Evolutionary conservation across 2,797 vertebrate genomes (phyloP), one percentile per base, ranked within the genome.

Genomic region (Gambelia wislizenii): DNA sequence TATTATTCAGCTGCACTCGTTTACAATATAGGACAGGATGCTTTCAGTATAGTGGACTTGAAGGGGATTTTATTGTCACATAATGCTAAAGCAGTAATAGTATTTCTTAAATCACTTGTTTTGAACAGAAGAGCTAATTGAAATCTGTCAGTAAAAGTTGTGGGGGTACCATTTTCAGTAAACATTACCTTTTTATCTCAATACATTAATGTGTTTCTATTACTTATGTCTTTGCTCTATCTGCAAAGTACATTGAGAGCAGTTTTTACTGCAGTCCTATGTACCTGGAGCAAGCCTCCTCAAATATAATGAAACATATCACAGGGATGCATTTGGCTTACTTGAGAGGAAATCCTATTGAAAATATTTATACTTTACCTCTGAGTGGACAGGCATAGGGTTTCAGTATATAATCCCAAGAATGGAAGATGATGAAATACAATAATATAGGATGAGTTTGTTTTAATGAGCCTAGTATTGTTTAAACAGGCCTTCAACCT

Each of bases 1-100:
- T 64, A 74, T 67, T 91, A 44, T 92, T 92, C 92, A 91, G 85
- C 90, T 91, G 47, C 70, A 82, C 36, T 89, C 56, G 74, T 89
- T 94, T 91, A 94, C 86, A 93, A 93, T 79, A 92, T 77, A 90
- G 75, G 76, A 27, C 69, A 91, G 90, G 88, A n/a, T 80, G 70
- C 52, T 91, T 93, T 92, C 69, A 85, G 84, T 72, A 61, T 64
- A 90, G 80, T 61, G 59, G 69, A 94, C 81, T 54, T 87, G 78
- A 10, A 39, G 20, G 22, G 89, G 89, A 83, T 89, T 89, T 81
- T 44, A 49, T 78, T 36, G n/a, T 67, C 89, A 39, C 18, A 13
- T 87, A 82, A 78, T 91, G 54, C 42, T 91, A 89, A 88, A 30
- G 36, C 36, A 61, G 27, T 89, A 75, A 67, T 1, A 12, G 25